phyloP scores from a whole-genome alignment of 2,113 vertebrate genomes.

The Hemiprocne comata region DNA sequence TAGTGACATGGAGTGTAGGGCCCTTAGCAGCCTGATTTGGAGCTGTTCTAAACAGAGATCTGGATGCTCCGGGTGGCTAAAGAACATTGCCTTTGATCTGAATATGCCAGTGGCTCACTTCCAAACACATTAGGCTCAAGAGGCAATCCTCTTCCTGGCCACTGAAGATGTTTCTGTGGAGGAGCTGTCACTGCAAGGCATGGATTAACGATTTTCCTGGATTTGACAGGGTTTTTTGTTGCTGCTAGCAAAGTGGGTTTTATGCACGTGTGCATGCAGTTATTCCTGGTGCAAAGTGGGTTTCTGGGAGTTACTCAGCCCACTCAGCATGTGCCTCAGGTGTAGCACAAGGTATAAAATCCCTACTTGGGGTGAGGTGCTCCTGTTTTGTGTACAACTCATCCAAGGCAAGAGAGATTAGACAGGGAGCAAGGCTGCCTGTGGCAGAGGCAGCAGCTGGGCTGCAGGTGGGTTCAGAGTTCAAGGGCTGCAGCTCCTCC shows the following conservation, averaged over 20 bases:
- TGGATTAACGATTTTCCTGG: neutral
- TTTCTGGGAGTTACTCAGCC: neutral
- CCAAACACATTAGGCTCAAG: neutral
- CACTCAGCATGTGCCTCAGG: neutral
- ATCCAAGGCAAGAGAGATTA: neutral
- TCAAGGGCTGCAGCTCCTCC: neutral
- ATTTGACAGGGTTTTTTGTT: neutral
- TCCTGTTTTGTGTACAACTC: neutral
- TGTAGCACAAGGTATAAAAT: neutral
- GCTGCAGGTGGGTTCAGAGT: neutral
- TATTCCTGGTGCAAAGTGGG: neutral
- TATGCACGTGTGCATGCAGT: fast-evolving
- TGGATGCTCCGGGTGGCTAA: neutral
- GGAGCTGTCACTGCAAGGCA: neutral
- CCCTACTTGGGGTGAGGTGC: fast-evolving
- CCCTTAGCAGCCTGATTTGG: neutral
- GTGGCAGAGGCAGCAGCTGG: neutral
- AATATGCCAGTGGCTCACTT: neutral
- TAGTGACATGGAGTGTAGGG: neutral
- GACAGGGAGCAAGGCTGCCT: neutral
- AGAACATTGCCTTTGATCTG: neutral
- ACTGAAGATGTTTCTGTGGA: neutral
- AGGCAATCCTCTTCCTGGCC: neutral
- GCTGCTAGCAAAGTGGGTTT: neutral
- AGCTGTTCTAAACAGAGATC: neutral